These are phyloP conservation scores for Drosophila auraria DNA, from an alignment of 1,140 invertebrate species.

Conservation along the genomic window DNA sequence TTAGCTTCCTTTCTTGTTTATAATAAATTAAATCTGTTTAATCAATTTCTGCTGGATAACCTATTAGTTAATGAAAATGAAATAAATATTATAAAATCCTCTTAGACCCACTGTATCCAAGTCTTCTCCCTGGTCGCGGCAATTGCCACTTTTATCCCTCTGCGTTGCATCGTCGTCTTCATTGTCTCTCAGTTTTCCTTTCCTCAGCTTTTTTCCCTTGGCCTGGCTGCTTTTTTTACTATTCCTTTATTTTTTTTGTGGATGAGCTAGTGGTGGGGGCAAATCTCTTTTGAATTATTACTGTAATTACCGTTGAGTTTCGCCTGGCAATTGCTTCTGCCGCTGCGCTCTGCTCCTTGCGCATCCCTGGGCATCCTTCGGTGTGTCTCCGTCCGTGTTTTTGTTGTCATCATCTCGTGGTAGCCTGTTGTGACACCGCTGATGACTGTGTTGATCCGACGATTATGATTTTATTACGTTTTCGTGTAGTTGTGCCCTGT, in stretches of 20 bases:
- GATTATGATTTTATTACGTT: conserved; percentile 85
- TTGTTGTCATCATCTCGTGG: conserved; percentile 38
- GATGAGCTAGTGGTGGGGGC: conserved; percentile 44
- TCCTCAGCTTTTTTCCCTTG: conserved; percentile 24
- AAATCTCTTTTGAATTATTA: conserved; percentile 85
- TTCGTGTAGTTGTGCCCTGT: conserved; percentile 82
- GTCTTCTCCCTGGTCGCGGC: conserved; percentile 33
- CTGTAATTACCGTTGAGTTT: conserved; percentile 84
- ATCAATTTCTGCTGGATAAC: no score
- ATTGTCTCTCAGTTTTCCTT: conserved; percentile 67
- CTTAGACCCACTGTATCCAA: conserved; percentile 20
- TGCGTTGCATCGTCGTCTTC: conserved; percentile 62
- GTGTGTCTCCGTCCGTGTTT: conserved; percentile 21
- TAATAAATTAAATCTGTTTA: no score
- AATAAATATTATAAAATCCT: neutral
- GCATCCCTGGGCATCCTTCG: conserved; percentile 37
- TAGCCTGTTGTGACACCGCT: conserved; percentile 79
- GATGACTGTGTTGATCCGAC: conserved; percentile 85
- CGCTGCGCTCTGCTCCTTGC: conserved; percentile 25
- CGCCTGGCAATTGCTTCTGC: conserved; percentile 58
- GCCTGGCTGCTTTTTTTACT: conserved; percentile 12
- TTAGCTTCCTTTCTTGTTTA: no score
- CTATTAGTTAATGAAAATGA: no score
- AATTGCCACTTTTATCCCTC: conserved; percentile 72
- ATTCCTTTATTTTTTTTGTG: conserved; percentile 36